phyloP scores from a whole-genome alignment of 1,140 invertebrate species.

The Campoletis sonorensis region DNA sequence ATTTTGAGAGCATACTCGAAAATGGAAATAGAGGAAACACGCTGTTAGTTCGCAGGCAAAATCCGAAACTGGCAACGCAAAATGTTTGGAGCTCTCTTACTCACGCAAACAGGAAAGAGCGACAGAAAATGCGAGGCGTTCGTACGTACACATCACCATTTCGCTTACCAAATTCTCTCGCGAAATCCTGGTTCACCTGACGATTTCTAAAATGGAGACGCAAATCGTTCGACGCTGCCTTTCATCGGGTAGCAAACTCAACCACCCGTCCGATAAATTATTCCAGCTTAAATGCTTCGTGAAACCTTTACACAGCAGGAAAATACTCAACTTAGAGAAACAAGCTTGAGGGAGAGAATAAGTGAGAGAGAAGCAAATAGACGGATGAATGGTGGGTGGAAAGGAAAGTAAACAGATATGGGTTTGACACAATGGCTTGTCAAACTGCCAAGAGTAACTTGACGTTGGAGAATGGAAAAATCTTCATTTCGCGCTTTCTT shows the following conservation, averaged over 20 bases:
- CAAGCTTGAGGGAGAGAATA: not conserved
- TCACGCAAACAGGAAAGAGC: not conserved
- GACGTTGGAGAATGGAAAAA: constrained; percentile 10
- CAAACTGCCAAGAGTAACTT: constrained; percentile 4
- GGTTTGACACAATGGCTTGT: constrained; percentile 15
- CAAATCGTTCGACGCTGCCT: constrained; percentile 22
- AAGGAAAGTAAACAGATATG: constrained; percentile 1
- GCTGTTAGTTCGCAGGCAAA: not conserved
- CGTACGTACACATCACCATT: not conserved
- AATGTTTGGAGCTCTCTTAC: not conserved
- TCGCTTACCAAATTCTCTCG: not conserved
- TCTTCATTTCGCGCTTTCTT: not conserved
- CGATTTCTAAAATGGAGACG: constrained; percentile 30
- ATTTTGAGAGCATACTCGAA: not conserved
- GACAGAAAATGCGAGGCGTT: not conserved
- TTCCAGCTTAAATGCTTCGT: constrained; percentile 37
- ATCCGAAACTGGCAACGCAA: constrained; percentile 18
- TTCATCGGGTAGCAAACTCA: constrained; percentile 14
- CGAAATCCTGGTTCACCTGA: not conserved
- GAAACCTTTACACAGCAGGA: not conserved
- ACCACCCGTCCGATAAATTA: constrained; percentile 33
- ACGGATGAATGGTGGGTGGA: not conserved
- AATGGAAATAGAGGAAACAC: not conserved
- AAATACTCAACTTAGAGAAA: not conserved
- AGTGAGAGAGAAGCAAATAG: constrained; percentile 10